phyloP scores from a whole-genome alignment of 2,113 vertebrate species.

The Acanthisitta chloris region DNA sequence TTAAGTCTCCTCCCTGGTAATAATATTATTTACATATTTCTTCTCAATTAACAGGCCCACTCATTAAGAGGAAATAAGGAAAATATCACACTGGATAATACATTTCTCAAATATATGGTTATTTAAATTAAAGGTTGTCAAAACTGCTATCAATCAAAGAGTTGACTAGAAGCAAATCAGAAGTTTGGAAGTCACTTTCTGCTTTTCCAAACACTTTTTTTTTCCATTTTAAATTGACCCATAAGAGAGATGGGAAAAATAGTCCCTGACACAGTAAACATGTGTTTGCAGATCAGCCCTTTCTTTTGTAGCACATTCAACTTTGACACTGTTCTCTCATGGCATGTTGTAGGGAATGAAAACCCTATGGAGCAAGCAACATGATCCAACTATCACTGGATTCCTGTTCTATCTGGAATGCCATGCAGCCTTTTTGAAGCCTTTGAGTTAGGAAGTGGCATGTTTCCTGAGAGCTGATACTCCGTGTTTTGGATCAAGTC shows the following conservation, averaged over 20 bases:
- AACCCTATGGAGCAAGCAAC: not conserved
- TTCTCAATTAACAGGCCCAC: not conserved
- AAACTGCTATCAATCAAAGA: not conserved
- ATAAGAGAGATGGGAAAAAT: not conserved
- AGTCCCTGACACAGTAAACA: not conserved
- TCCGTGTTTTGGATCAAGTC: not conserved
- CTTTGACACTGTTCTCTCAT: not conserved
- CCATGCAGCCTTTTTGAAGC: not conserved
- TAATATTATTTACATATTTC: not conserved
- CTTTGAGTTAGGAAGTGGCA: not conserved
- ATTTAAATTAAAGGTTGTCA: not conserved
- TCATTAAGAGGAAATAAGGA: not conserved
- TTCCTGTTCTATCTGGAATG: not conserved
- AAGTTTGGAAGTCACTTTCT: not conserved
- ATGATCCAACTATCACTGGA: not conserved
- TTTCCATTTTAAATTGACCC: not conserved
- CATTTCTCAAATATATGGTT: not conserved
- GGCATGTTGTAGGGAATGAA: not conserved
- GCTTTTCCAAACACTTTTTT: not conserved
- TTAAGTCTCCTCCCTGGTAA: not conserved
- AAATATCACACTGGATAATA: not conserved
- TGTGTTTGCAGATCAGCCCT: not conserved
- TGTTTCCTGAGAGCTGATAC: not conserved
- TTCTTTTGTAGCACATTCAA: not conserved
- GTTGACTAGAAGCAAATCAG: not conserved